A percentile compares a stretch with the other conserved stretches of the same genome.
Evolutionary conservation across 2,113 vertebrate genomes (phyloP).

Genomic region (Microtus pennsylvanicus): DNA sequence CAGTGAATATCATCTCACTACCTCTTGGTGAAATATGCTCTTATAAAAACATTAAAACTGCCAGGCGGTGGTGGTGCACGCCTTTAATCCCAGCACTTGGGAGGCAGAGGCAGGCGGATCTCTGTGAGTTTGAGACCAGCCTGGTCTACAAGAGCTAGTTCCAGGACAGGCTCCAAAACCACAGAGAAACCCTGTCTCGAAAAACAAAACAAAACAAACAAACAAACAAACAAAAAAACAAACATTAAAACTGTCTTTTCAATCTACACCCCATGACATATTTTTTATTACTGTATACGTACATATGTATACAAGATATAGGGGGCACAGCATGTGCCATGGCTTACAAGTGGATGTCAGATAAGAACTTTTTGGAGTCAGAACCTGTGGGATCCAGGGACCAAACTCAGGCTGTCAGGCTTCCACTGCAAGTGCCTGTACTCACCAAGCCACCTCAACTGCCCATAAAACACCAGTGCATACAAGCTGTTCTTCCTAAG

Average conservation of each 20-base stretch:
- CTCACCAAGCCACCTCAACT: not conserved
- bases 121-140: too few relatives aligned
- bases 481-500: not conserved
- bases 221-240: too few relatives aligned
- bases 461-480: not conserved
- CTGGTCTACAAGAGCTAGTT: too few relatives aligned
- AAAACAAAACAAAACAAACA: too few relatives aligned
- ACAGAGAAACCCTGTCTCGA: too few relatives aligned
- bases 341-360: not conserved
- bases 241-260: conserved; percentile 34
- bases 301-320: not conserved
- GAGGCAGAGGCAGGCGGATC: too few relatives aligned
- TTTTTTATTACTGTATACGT: not conserved
- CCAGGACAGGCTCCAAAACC: too few relatives aligned
- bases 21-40: not conserved
- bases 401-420: not conserved
- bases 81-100: too few relatives aligned
- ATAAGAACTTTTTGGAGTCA: not conserved
- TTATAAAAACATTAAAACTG: conserved; percentile 22
- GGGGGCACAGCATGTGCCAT: not conserved
- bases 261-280: not conserved
- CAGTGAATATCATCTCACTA: not conserved
- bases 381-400: not conserved
- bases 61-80: too few relatives aligned
- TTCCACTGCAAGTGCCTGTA: not conserved